Evolutionary conservation across 2,888 invertebrate genomes (phyloP).

Genomic region (Trachelus stipa): DNA sequence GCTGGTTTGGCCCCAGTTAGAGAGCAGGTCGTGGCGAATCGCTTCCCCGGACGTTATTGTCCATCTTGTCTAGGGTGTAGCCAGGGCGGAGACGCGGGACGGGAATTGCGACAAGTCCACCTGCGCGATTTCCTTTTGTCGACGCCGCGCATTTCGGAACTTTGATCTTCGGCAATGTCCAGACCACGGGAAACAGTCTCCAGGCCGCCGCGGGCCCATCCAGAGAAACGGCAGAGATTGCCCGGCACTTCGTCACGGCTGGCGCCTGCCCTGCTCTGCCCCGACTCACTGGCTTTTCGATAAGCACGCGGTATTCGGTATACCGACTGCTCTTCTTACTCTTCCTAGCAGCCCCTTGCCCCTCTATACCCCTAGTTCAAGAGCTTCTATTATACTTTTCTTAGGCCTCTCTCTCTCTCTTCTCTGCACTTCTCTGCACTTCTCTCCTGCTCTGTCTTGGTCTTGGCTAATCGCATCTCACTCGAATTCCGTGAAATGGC

Average conservation of each 20-base stretch:
- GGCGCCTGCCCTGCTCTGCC: conserved; percentile 13
- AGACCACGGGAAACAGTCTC: conserved; percentile 16
- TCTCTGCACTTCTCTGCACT: not conserved
- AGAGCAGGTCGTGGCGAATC: conserved; percentile 31
- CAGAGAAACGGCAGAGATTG: conserved; percentile 1
- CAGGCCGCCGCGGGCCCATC: not conserved
- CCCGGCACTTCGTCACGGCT: conserved; percentile 17
- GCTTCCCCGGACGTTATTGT: conserved; percentile 20
- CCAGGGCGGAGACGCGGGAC: not conserved
- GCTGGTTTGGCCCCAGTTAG: conserved; percentile 24
- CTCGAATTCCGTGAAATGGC: not conserved
- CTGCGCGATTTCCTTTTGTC: conserved; percentile 48
- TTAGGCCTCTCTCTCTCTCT: not conserved
- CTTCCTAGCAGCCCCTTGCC: not conserved
- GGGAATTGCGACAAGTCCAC: conserved; percentile 42
- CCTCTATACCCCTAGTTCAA: not conserved
- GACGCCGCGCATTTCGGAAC: conserved; percentile 38
- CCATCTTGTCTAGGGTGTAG: conserved; percentile 1
- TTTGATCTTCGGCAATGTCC: conserved; percentile 40
- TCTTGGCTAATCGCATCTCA: too few relatives aligned
- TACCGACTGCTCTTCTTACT: not conserved
- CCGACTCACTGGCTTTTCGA: not conserved
- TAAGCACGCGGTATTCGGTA: not conserved
- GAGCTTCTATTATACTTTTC: not conserved
- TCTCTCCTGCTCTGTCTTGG: not conserved